Evolutionary conservation across 2,888 invertebrate species (phyloP), one percentile per base, ranked within the genome.

Genomic region (Leucania comma): DNA sequence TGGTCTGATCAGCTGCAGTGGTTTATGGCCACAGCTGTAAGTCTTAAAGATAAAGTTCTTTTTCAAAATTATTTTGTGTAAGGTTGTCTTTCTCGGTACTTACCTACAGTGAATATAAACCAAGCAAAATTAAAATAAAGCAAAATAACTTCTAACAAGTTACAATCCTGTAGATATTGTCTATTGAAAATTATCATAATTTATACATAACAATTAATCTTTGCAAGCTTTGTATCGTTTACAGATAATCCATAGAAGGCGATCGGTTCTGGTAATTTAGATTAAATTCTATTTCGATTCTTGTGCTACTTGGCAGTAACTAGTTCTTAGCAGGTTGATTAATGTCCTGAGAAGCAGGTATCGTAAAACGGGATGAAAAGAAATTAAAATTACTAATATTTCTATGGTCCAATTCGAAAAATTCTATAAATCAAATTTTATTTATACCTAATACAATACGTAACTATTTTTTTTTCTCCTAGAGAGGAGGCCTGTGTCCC

Each of bases 121-220:
- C 14, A 22, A 26, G 42, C 35, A 3, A 42, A 75, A 26, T n/a
- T 24, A 12, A 74, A 22, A 17, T 74, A n/a, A 75, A 29, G 24
- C n/a, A 35, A 53, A 38, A 53, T 42, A 20, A 54, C 10, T 46
- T 51, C 26, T 42, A 20, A 72, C 24, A 61, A 58, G 32, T n/a
- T n/a, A n/a, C n/a, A n/a, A n/a, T n/a, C 22, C 12, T n/a, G 42
- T 22, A 48, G 22, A 48, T 50, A 51, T 71, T 75, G 51, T 65
- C 10, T 29, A 58, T 59, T 14, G 60, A 53, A 78, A 66, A 78
- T 76, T 76, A 78, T 78, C 65, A 78, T 76, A 76, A 62, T 78
- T 66, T 62, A 62, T 62, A 53, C 57, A 50, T 73, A 62, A 71
- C 63, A 61, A 70, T 79, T 63, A 76, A 64, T 79, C 68, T 69